Conservation (phyloP, 2,888 invertebrate species). For the Phaedon cochleariae region DNA sequence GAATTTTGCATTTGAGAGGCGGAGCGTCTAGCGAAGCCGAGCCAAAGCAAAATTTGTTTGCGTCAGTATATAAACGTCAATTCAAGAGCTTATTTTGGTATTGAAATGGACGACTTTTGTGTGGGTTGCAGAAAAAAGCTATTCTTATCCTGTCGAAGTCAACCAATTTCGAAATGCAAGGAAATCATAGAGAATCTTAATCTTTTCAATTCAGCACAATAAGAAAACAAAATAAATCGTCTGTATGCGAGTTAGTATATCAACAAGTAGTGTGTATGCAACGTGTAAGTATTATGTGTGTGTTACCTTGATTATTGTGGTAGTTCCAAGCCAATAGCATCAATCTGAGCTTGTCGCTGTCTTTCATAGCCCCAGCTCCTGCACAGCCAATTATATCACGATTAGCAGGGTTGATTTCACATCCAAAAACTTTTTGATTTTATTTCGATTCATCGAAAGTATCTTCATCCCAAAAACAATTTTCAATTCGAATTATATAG, state of each 20-base stretch:
- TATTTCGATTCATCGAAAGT: background rate
- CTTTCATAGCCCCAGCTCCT: slow-evolving; percentile 73
- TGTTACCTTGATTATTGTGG: slow-evolving; percentile 78
- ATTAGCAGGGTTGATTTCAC: slow-evolving; percentile 60
- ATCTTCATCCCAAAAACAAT: background rate
- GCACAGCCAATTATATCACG: slow-evolving; percentile 62
- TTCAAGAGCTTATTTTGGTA: too few relatives aligned
- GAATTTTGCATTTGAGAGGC: too few relatives aligned
- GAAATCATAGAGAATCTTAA: background rate
- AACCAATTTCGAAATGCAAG: too few relatives aligned
- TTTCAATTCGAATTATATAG: too few relatives aligned
- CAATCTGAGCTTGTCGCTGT: slow-evolving; percentile 87
- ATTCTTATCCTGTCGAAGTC: too few relatives aligned
- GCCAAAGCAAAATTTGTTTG: too few relatives aligned
- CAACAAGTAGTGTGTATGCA: slow-evolving; percentile 24
- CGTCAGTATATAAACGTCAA: too few relatives aligned
- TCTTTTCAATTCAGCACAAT: slow-evolving; percentile 16
- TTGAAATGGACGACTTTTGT: too few relatives aligned
- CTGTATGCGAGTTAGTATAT: slow-evolving; percentile 23
- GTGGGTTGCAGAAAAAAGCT: too few relatives aligned
- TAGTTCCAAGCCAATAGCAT: slow-evolving; percentile 91
- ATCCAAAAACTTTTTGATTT: slow-evolving; percentile 23
- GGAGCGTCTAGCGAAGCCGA: too few relatives aligned
- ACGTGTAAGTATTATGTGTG: slow-evolving; percentile 34
- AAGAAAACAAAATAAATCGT: slow-evolving; percentile 21